Evolutionary conservation across 2,888 invertebrate species (phyloP).

Genomic region (Sinotaia quadrata): DNA sequence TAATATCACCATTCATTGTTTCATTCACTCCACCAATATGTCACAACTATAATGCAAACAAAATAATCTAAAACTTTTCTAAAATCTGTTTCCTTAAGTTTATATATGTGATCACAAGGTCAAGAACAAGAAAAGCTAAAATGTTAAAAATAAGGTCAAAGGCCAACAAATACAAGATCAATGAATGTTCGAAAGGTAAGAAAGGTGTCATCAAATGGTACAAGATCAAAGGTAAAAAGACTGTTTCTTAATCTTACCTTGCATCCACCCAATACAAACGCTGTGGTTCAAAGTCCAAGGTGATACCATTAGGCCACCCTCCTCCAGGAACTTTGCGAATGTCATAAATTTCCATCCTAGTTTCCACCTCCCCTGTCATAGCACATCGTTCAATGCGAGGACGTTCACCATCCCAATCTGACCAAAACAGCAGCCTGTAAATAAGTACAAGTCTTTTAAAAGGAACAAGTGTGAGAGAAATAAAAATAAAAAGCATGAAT

Average conservation of each 20-base stretch:
- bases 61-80: too few relatives aligned
- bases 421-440: conserved; percentile 88
- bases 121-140: too few relatives aligned
- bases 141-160: too few relatives aligned
- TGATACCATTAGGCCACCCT: conserved; percentile 90
- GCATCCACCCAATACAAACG: conserved; percentile 93
- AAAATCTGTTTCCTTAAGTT: too few relatives aligned
- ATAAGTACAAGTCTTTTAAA: background rate
- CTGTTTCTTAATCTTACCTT: conserved; percentile 72
- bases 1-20: too few relatives aligned
- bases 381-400: conserved; percentile 89
- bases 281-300: conserved; percentile 81
- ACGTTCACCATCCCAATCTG: conserved; percentile 86
- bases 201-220: too few relatives aligned
- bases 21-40: too few relatives aligned
- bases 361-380: conserved; percentile 86
- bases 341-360: conserved; percentile 77
- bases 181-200: too few relatives aligned
- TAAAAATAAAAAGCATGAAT: background rate
- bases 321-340: conserved; percentile 74
- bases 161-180: too few relatives aligned
- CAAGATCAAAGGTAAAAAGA: too few relatives aligned
- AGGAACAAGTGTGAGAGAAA: background rate
- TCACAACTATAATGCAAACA: too few relatives aligned
- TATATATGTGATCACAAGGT: too few relatives aligned